Evolutionary conservation across 2,113 vertebrate genomes (phyloP), one percentile per base, ranked within the genome.

Genomic region (Enhydra lutris): DNA sequence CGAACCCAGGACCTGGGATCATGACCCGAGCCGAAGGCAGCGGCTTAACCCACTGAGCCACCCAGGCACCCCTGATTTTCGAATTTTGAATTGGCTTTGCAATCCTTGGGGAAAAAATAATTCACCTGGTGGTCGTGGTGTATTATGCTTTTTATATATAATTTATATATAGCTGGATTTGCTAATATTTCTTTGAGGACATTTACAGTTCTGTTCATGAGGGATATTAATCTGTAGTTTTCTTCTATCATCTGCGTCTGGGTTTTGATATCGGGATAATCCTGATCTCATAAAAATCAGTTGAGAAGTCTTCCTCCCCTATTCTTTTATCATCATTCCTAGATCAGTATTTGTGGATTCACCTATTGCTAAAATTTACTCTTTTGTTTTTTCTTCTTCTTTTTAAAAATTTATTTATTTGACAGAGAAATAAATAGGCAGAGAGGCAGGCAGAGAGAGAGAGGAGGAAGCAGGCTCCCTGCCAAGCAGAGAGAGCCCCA

Each of bases 91-190:
- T 88, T 29, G 21, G 36, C 61, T 9, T 57, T 94, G 21, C 42
- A 18, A 47, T 94, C 61, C 50, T 47, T 17, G 31, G 52, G 55
- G 14, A 3, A 15, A 52, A 21, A n/a, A 52, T 65, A 69, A 36
- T n/a, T 94, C 36, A 36, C 50, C 57, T 88, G 61, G 31, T 80
- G 61, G 31, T 94, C 47, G 10, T 92, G 20, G 63, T 69, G 18
- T 88, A 69, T 81, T 91, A 80, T 15, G 52, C 92, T 94, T 71
- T 88, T 80, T 88, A 94, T 69, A 47, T 69, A 47, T 94, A 71
- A 17, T 80, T 80, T 88, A 88, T 69, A 59, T 47, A 47, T 94
- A 71, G 23, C 61, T 80, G 36, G 47, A 24, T 50, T 82, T 69
- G 61, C 63, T 82, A 34, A 42, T 81, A 42, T 34, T 91, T 81